A percentile compares a stretch with the other conserved stretches of the same genome.
Evolutionary conservation across 2,888 invertebrate genomes (phyloP).

Genomic region (Lycaena phlaeas): DNA sequence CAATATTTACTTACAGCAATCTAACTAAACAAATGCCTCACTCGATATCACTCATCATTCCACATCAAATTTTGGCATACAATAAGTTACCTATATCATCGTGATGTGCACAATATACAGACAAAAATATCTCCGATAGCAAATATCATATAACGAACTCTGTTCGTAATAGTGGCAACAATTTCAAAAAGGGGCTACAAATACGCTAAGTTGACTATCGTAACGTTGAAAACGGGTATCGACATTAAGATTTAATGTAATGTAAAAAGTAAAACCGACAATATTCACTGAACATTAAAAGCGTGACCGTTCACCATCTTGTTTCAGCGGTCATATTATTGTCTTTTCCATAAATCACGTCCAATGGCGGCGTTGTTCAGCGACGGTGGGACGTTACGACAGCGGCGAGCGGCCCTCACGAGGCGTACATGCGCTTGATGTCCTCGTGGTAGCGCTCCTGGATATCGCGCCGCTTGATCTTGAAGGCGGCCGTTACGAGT

Average conservation of each 20-base stretch:
- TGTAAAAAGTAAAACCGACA: slow-evolving; percentile 1
- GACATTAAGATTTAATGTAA: neutral
- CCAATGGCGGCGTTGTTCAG: too few species aligned
- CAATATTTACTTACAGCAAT: too few species aligned
- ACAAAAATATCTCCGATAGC: slow-evolving; percentile 26
- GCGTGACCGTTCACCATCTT: neutral
- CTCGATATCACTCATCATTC: slow-evolving; percentile 1
- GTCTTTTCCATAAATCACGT: neutral
- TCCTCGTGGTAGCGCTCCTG: slow-evolving; percentile 94
- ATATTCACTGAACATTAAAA: neutral
- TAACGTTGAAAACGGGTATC: neutral
- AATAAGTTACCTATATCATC: slow-evolving; percentile 17
- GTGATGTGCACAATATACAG: slow-evolving; percentile 26
- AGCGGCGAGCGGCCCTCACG: slow-evolving; percentile 75
- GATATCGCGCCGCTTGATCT: slow-evolving; percentile 96
- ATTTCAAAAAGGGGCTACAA: neutral
- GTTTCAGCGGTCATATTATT: neutral
- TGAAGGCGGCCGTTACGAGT: slow-evolving; percentile 97
- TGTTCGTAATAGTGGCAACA: too few species aligned
- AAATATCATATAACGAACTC: neutral
- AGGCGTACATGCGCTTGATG: slow-evolving; percentile 94
- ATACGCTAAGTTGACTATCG: neutral
- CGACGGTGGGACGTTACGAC: neutral
- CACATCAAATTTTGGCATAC: slow-evolving; percentile 14
- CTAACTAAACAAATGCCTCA: neutral